Conservation (phyloP, 2,888 invertebrate genomes). For the Leptinotarsa tumamoca region DNA sequence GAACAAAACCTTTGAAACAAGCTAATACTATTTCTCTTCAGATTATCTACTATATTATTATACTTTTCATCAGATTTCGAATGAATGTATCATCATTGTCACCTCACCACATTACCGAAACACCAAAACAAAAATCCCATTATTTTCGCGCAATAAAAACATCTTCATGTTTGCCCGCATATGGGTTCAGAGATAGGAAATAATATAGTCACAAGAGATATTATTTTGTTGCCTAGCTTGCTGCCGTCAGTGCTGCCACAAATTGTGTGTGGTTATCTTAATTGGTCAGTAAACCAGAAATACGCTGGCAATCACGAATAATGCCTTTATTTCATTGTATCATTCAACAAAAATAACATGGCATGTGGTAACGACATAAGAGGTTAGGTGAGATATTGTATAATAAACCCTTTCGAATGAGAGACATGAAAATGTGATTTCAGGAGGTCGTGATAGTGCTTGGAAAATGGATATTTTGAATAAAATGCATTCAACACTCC, state of each 20-base stretch:
- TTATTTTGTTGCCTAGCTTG: neutral
- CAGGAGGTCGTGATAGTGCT: no score
- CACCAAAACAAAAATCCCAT: neutral
- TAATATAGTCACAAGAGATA: neutral
- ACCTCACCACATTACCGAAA: neutral
- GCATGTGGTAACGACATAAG: no score
- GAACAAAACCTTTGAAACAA: no score
- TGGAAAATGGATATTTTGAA: no score
- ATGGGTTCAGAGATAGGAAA: neutral
- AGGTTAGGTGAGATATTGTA: no score
- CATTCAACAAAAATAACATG: neutral
- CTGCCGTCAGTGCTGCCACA: neutral
- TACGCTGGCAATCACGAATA: neutral
- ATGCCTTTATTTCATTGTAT: neutral
- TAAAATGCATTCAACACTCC: no score
- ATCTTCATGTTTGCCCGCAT: neutral
- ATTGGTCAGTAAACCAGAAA: conserved; percentile 1
- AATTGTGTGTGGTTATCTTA: conserved; percentile 6
- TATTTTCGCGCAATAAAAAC: neutral
- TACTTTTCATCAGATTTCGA: no score
- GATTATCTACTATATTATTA: no score
- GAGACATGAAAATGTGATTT: no score
- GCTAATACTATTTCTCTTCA: no score
- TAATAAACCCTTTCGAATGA: no score
- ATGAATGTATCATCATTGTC: no score